These are phyloP conservation scores for Andrena hattorfiana DNA, from an alignment of 2,888 invertebrate genomes.

Conservation along the genomic window DNA sequence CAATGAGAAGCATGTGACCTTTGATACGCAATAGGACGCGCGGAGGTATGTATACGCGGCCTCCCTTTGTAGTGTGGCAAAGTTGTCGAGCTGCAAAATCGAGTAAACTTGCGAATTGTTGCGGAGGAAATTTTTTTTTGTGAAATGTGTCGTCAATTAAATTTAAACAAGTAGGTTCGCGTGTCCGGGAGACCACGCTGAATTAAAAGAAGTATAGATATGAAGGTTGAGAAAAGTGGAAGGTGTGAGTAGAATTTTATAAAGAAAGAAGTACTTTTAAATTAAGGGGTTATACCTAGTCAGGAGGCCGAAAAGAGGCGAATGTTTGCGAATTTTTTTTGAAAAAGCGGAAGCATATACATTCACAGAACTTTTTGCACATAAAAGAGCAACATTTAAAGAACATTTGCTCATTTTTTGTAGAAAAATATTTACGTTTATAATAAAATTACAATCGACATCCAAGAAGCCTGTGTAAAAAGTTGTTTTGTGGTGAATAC, in stretches of 20 bases:
- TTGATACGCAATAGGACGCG: slow-evolving; percentile 13
- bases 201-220: neutral
- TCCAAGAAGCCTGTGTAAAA: too few relatives aligned
- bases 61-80: neutral
- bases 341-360: too few relatives aligned
- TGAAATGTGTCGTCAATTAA: neutral
- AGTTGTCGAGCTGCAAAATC: neutral
- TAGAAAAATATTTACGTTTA: too few relatives aligned
- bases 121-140: neutral
- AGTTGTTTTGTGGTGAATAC: too few relatives aligned
- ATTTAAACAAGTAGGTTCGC: neutral
- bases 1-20: slow-evolving; percentile 52
- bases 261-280: neutral
- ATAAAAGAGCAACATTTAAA: too few relatives aligned
- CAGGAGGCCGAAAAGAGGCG: too few relatives aligned
- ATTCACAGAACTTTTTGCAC: too few relatives aligned
- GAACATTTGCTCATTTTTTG: too few relatives aligned
- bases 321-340: too few relatives aligned
- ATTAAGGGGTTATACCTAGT: too few relatives aligned
- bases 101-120: neutral
- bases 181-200: neutral
- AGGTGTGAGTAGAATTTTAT: neutral
- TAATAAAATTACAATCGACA: too few relatives aligned
- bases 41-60: neutral
- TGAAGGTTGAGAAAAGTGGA: neutral